phyloP scores from a whole-genome alignment of 92 coral and sea anemone genomes.

The Ricordea florida region DNA sequence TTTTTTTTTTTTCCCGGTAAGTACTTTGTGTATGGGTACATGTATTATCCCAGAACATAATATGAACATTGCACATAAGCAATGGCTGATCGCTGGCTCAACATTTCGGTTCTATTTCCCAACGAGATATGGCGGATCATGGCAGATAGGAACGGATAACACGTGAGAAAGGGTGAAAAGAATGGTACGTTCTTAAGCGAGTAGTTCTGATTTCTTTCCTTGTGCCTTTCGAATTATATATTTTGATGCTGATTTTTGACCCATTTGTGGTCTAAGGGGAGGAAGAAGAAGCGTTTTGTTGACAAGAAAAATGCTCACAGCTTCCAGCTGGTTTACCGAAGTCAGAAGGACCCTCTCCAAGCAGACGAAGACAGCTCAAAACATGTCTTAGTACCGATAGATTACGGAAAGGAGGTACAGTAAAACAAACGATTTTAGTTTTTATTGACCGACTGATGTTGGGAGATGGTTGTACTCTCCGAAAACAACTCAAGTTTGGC shows the following conservation, averaged over 20 bases:
- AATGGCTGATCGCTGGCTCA: not conserved
- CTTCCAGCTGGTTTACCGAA: constrained; percentile 94
- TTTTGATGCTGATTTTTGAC: too few relatives aligned
- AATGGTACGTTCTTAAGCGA: constrained; percentile 3
- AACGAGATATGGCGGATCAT: constrained; percentile 22
- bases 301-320: constrained; percentile 91
- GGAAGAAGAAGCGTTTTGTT: constrained; percentile 91
- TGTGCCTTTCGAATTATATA: too few relatives aligned
- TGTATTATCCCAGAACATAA: too few relatives aligned
- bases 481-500: too few relatives aligned
- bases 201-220: too few relatives aligned
- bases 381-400: constrained; percentile 80
- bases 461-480: too few relatives aligned
- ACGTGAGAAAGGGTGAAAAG: not conserved
- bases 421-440: not conserved
- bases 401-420: constrained; percentile 43
- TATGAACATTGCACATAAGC: too few relatives aligned
- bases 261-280: constrained; percentile 75
- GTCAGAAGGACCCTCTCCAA: constrained; percentile 96
- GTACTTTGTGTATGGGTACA: too few relatives aligned
- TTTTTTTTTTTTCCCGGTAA: too few relatives aligned
- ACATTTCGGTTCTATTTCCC: not conserved
- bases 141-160: too few relatives aligned
- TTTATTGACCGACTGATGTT: too few relatives aligned
- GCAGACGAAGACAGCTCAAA: constrained; percentile 92